Conservation (phyloP, 2,888 invertebrate species). For the Drosophila fungiperda region DNA sequence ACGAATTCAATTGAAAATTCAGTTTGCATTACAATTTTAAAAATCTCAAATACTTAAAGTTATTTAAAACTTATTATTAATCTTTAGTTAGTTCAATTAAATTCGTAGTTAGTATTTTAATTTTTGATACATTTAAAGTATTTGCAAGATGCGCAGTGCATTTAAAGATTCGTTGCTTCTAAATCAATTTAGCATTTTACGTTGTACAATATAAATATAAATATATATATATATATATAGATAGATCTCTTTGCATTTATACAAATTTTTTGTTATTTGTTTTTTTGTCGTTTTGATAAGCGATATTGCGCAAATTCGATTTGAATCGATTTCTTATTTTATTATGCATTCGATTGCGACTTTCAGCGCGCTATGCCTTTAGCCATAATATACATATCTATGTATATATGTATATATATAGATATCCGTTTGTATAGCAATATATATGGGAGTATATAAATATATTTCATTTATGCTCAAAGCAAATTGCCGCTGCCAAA, state of each 20-base stretch:
- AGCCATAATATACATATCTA: constrained; percentile 17
- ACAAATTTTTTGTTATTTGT: background rate
- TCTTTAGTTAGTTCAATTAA: background rate
- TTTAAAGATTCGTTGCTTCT: constrained; percentile 21
- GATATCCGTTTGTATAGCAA: background rate
- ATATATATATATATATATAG: background rate
- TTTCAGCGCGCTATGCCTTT: constrained; percentile 24
- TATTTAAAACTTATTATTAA: background rate
- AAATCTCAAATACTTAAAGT: background rate
- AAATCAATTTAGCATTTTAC: constrained; percentile 21
- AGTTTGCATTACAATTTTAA: background rate
- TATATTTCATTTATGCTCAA: constrained; percentile 66
- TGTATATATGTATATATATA: constrained; percentile 4
- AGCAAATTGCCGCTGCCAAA: constrained; percentile 65
- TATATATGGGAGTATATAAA: constrained; percentile 23
- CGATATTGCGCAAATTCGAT: constrained; percentile 39
- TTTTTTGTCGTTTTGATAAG: constrained; percentile 2
- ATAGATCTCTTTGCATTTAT: background rate
- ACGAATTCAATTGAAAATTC: background rate
- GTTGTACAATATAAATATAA: background rate
- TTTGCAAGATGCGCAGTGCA: constrained; percentile 3
- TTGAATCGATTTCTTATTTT: constrained; percentile 50
- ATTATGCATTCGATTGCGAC: constrained; percentile 49
- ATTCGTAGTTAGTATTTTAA: background rate
- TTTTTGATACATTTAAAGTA: background rate